Evolutionary conservation across 1,140 invertebrate genomes (phyloP).

Genomic region (Lethrus apterus): DNA sequence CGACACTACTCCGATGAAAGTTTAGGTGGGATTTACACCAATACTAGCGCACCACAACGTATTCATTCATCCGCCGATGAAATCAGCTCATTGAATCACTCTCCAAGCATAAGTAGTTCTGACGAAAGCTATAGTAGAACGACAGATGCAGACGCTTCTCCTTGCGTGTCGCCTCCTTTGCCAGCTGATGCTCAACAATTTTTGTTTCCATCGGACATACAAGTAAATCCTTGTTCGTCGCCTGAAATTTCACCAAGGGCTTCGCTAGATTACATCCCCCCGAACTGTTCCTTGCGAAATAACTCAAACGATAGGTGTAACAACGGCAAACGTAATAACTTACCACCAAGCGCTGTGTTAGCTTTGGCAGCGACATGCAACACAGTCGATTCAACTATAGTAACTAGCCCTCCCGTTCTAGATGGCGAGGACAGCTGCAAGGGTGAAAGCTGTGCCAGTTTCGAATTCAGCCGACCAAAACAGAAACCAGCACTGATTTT

Average conservation of each 20-base stretch:
- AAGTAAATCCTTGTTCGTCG: conserved; percentile 46
- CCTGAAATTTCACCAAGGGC: conserved; percentile 44
- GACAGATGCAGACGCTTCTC: conserved; percentile 57
- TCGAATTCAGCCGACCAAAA: conserved; percentile 46
- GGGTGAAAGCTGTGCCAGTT: conserved; percentile 56
- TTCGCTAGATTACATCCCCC: conserved; percentile 44
- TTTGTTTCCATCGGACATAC: conserved; percentile 55
- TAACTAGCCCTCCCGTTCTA: conserved; percentile 40
- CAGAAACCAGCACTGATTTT: conserved; percentile 28
- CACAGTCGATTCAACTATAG: conserved; percentile 39
- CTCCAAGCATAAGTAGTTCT: conserved; percentile 69
- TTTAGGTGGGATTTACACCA: conserved; percentile 42
- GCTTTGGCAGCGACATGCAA: conserved; percentile 38
- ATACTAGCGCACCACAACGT: conserved; percentile 36
- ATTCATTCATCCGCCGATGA: conserved; percentile 75
- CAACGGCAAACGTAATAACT: conserved; percentile 35
- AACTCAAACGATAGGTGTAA: conserved; percentile 26
- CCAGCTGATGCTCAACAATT: conserved; percentile 49
- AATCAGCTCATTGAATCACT: conserved; percentile 68
- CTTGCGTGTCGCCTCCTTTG: conserved; percentile 51
- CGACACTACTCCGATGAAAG: conserved; percentile 59
- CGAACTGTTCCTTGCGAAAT: conserved; percentile 39
- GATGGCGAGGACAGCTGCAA: conserved; percentile 41
- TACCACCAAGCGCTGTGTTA: conserved; percentile 43
- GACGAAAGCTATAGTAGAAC: conserved; percentile 73